Evolutionary conservation across 2,888 invertebrate species (phyloP).

Genomic region (Euphydryas editha): DNA sequence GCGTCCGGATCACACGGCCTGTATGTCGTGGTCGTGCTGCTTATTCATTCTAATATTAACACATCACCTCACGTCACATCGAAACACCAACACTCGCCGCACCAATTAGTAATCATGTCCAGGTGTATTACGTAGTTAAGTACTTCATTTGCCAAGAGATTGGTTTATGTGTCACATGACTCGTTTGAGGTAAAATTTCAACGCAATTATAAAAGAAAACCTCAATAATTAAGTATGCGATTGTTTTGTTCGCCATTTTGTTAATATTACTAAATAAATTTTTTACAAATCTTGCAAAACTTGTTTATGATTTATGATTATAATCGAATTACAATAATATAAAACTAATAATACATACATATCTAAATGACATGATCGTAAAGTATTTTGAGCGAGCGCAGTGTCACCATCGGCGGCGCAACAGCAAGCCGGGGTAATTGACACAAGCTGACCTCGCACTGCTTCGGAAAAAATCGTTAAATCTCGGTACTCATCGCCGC

Average conservation of each 20-base stretch:
- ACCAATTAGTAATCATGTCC: slow-evolving; percentile 20
- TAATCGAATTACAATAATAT: neutral
- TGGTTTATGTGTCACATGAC: neutral
- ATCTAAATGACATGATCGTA: slow-evolving; percentile 7
- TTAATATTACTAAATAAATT: neutral
- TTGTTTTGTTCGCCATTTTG: neutral
- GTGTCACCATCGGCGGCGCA: slow-evolving; percentile 55
- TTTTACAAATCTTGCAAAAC: neutral
- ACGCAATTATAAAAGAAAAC: too few relatives aligned
- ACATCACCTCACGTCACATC: slow-evolving; percentile 27
- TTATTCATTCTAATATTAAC: slow-evolving; percentile 38
- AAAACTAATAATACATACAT: neutral
- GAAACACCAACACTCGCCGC: slow-evolving; percentile 33
- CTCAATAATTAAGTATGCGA: too few relatives aligned
- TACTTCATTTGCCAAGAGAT: neutral
- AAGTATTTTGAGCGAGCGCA: slow-evolving; percentile 41
- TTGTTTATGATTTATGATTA: neutral
- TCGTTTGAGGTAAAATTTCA: too few relatives aligned
- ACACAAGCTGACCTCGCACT: slow-evolving; percentile 84
- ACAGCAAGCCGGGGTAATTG: slow-evolving; percentile 84
- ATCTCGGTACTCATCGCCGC: slow-evolving; percentile 59
- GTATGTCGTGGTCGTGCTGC: slow-evolving; percentile 47
- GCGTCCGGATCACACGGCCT: slow-evolving; percentile 79
- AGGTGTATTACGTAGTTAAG: slow-evolving; percentile 14
- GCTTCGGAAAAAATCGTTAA: slow-evolving; percentile 73